These are phyloP conservation scores for Chionis minor DNA, from an alignment of 2,113 vertebrate species.

Conservation along the genomic window DNA sequence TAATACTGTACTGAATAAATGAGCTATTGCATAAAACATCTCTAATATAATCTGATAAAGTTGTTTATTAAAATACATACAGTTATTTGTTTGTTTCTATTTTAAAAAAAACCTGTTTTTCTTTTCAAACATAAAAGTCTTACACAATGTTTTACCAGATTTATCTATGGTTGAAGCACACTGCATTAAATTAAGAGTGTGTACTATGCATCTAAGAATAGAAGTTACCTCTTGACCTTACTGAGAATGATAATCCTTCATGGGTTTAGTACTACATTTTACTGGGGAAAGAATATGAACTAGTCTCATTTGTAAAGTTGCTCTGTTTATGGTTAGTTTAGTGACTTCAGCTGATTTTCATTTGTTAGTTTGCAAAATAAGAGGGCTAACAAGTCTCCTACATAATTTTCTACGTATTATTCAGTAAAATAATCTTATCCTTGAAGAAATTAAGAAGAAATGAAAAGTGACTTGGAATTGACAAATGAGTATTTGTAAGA, in stretches of 20 bases:
- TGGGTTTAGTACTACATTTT: not conserved
- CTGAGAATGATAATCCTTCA: not conserved
- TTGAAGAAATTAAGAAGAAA: not conserved
- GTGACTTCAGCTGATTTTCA: not conserved
- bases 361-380: not conserved
- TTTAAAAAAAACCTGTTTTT: not conserved
- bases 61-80: not conserved
- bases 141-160: not conserved
- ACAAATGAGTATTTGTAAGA: not conserved
- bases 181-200: not conserved
- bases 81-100: not conserved
- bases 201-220: not conserved
- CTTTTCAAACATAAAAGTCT: not conserved
- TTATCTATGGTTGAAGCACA: not conserved
- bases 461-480: not conserved
- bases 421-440: not conserved
- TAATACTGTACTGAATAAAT: not conserved
- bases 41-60: not conserved
- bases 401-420: not conserved
- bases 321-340: not conserved
- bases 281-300: not conserved
- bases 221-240: not conserved
- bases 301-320: not conserved
- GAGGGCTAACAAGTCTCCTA: not conserved
- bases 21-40: not conserved